Evolutionary conservation across 2,888 invertebrate genomes (phyloP).

Genomic region (Drosophila nr. fundita): DNA sequence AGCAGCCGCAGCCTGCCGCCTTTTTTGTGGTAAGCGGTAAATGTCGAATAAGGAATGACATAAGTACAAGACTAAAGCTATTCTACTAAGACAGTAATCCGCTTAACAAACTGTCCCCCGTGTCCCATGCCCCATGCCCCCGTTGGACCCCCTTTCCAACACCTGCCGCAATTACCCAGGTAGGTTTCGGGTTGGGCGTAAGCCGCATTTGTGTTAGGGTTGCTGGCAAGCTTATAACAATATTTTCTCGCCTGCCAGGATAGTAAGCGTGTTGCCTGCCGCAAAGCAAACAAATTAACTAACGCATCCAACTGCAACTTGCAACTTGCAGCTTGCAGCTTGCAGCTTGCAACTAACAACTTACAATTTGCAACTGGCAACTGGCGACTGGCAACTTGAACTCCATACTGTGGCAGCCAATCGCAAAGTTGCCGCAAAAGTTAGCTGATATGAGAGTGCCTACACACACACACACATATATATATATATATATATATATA

Average conservation of each 20-base stretch:
- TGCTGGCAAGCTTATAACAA: conserved; percentile 30
- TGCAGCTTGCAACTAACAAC: conserved; percentile 11
- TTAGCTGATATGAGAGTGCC: conserved; percentile 35
- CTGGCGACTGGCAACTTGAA: conserved; percentile 14
- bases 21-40: background rate
- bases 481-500: background rate
- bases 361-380: conserved; percentile 22
- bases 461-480: background rate
- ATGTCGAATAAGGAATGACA: background rate
- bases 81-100: background rate
- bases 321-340: conserved; percentile 8
- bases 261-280: conserved; percentile 15
- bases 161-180: background rate
- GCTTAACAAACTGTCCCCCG: background rate
- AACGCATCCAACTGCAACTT: conserved; percentile 50
- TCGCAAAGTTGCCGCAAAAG: conserved; percentile 55
- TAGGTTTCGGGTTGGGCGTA: conserved; percentile 11
- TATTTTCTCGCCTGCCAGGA: conserved; percentile 34
- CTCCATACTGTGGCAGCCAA: conserved; percentile 29
- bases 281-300: conserved; percentile 67
- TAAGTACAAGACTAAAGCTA: background rate
- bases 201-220: conserved; percentile 46
- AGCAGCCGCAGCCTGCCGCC: background rate
- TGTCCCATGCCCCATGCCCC: background rate
- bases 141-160: background rate